A percentile compares a stretch with the other conserved stretches of the same genome.
Conservation (phyloP, 2,113 vertebrate genomes). For the Puffinus mauretanicus region DNA sequence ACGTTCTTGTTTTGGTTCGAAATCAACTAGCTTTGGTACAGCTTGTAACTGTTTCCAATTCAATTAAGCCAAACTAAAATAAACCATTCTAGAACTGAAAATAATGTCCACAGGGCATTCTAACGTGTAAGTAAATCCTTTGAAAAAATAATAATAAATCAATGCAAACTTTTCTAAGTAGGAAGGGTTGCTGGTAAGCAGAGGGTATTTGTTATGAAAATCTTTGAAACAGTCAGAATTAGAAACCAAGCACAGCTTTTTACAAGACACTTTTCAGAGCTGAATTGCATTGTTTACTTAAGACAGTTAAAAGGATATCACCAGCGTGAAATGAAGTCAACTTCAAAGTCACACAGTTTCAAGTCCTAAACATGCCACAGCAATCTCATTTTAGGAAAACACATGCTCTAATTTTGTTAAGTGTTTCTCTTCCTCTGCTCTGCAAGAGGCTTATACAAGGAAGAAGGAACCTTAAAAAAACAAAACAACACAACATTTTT, state of each 20-base stretch:
- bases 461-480: constrained; percentile 1
- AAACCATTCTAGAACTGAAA: constrained; percentile 46
- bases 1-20: neutral
- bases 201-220: constrained; percentile 24
- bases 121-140: constrained; percentile 39
- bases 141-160: constrained; percentile 61
- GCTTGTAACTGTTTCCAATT: constrained; percentile 31
- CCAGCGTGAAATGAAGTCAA: constrained; percentile 35
- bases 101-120: constrained; percentile 21
- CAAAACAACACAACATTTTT: neutral
- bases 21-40: constrained; percentile 6
- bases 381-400: constrained; percentile 48
- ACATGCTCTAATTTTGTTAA: constrained; percentile 32
- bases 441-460: neutral
- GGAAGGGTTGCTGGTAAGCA: constrained; percentile 4
- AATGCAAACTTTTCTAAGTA: constrained; percentile 22
- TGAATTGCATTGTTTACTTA: constrained; percentile 7
- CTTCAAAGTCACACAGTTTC: constrained; percentile 46
- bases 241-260: neutral
- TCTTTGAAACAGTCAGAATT: constrained; percentile 12
- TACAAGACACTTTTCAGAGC: neutral
- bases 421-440: constrained; percentile 26
- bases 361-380: constrained; percentile 46
- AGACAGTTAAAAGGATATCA: constrained; percentile 54
- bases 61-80: constrained; percentile 46